Percentiles rank a stretch among this genome's conserved stretches.
Conservation (phyloP, 2,113 vertebrate species). For the Chelonoidis abingdonii region DNA sequence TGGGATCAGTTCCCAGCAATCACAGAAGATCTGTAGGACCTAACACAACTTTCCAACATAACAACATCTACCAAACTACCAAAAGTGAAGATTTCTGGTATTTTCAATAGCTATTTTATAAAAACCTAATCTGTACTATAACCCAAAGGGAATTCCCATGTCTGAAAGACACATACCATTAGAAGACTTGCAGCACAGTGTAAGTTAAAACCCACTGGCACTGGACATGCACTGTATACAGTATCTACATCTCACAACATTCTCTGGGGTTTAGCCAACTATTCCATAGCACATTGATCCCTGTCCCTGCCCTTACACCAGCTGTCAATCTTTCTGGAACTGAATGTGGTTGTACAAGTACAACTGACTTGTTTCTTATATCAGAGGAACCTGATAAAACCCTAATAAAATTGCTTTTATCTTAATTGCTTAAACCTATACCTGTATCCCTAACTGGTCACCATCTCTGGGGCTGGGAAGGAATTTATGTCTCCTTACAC, state of each 20-base stretch:
- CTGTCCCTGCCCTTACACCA: neutral
- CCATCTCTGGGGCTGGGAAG: neutral
- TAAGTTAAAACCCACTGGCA: neutral
- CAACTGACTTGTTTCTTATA: neutral
- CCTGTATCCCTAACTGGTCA: neutral
- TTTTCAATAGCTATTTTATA: neutral
- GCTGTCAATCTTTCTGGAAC: neutral
- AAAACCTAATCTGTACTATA: neutral
- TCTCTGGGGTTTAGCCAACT: neutral
- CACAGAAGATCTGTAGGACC: neutral
- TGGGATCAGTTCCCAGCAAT: neutral
- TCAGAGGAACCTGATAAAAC: neutral
- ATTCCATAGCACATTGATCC: neutral
- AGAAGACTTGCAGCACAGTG: neutral
- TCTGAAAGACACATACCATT: neutral
- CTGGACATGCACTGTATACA: fast-evolving
- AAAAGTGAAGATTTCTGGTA: neutral
- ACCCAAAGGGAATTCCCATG: neutral
- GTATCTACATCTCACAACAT: neutral
- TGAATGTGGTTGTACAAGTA: neutral
- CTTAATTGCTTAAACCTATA: neutral
- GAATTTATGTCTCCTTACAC: neutral
- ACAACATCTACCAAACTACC: neutral
- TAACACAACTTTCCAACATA: neutral
- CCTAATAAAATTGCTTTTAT: neutral